These are phyloP conservation scores for Coptodon bakossiorum DNA, from an alignment of 2,113 vertebrate species.

Conservation along the genomic window DNA sequence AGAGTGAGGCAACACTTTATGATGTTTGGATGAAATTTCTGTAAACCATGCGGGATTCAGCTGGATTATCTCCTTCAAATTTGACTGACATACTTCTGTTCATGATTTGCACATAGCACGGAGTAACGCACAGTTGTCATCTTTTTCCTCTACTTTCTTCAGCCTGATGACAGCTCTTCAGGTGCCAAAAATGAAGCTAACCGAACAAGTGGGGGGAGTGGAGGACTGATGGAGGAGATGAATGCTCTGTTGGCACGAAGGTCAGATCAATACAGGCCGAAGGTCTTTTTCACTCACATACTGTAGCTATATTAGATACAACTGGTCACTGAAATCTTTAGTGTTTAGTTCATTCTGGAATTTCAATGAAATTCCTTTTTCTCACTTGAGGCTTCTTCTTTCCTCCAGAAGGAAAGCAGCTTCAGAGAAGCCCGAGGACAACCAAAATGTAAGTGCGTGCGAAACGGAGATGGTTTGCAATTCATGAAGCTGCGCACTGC, in stretches of 20 bases:
- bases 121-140: accelerated
- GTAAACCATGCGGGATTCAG: not conserved
- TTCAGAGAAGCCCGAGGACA: constrained; percentile 88
- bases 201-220: constrained; percentile 88
- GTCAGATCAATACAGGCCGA: constrained; percentile 51
- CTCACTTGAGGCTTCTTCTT: constrained; percentile 44
- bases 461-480: not conserved
- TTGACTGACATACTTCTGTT: not conserved
- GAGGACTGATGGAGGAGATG: constrained; percentile 98
- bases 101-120: not conserved
- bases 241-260: constrained; percentile 95
- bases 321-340: not conserved
- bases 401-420: constrained; percentile 89
- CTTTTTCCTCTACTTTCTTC: not conserved
- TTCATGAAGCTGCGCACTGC: accelerated
- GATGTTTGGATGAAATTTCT: not conserved
- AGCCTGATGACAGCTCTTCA: constrained; percentile 83
- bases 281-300: not conserved
- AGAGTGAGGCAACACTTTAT: constrained; percentile 73
- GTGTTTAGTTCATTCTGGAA: not conserved
- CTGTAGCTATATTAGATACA: not conserved
- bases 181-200: constrained; percentile 89
- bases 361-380: not conserved
- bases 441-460: constrained; percentile 83
- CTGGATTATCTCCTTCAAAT: not conserved